phyloP scores from a whole-genome alignment of 2,797 vertebrate species.

The Myotis pilosus region DNA sequence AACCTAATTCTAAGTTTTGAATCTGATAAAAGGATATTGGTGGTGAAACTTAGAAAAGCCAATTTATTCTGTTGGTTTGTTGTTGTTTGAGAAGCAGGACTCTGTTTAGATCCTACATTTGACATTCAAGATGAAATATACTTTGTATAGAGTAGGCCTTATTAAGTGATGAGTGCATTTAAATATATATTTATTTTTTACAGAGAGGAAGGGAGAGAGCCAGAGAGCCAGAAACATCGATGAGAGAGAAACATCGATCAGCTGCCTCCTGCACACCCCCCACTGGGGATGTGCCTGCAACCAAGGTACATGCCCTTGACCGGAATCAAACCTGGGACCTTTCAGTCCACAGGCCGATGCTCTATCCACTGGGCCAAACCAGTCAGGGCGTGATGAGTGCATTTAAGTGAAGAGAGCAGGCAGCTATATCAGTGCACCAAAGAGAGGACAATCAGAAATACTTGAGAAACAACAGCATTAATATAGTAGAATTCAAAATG shows the following conservation, averaged over 20 bases:
- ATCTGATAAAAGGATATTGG: not conserved
- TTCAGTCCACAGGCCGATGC: no score
- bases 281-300: no score
- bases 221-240: no score
- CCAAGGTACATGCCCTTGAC: no score
- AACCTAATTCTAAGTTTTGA: not conserved
- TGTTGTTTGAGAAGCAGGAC: not conserved
- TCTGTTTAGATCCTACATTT: not conserved
- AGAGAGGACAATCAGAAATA: not conserved
- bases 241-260: no score
- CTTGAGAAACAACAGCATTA: not conserved
- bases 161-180: not conserved
- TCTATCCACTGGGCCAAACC: no score
- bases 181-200: not conserved
- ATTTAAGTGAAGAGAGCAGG: not conserved
- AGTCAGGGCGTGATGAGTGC: not conserved
- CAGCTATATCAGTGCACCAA: not conserved
- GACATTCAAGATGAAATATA: slow-evolving; percentile 33
- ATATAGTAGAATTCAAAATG: not conserved
- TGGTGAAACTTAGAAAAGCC: slow-evolving; percentile 25
- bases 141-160: not conserved
- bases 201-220: no score
- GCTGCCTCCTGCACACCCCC: no score
- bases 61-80: not conserved
- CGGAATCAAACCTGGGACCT: no score